Evolutionary conservation across 2,113 vertebrate genomes (phyloP), one percentile per base, ranked within the genome.

Genomic region (Recurvirostra avosetta): DNA sequence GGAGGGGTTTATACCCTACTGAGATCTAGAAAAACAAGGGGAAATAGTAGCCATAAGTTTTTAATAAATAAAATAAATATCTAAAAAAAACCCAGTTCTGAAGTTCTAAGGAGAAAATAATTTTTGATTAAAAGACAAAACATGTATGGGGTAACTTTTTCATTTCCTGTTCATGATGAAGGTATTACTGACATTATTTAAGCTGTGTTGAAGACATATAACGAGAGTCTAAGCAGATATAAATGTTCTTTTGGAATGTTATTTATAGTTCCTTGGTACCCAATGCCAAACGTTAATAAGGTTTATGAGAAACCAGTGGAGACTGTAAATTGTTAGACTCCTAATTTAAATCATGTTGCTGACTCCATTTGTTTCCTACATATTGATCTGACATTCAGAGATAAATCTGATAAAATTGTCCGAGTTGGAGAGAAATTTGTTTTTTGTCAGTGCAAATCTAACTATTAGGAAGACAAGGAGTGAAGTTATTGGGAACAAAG

Each of bases 91-190:
- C 41, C 41, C 41, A 92, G 77, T 41, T 75, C 75, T 96, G 92
- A 43, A 92, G 78, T 95, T 97, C 95, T 96, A 92, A 91, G 34
- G 36, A 96, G 95, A 96, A 95, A 97, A 96, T 95, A 98, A 89
- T 96, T 98, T 96, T 96, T 97, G 94, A 97, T 97, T 95, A 96
- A 97, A 94, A 98, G 97, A 96, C 97, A 97, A 95, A 98, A 94
- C 97, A 95, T 94, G 90, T 94, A 97, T 88, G 96, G 96, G 94
- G 94, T 91, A 96, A 94, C 95, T 95, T 97, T 97, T 98, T 98
- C 97, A 98, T 98, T 98, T 98, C 97, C 98, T 98, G 97, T 76
- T 97, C 98, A 97, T 74, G 47, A 97, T 96, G 97, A 96, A 96
- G 94, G 94, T 97, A 95, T 96, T 97, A 96, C 88, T 93, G 87